Evolutionary conservation across 2,797 vertebrate species (phyloP), one percentile per base, ranked within the genome.

Genomic region (Leuciscus waleckii): DNA sequence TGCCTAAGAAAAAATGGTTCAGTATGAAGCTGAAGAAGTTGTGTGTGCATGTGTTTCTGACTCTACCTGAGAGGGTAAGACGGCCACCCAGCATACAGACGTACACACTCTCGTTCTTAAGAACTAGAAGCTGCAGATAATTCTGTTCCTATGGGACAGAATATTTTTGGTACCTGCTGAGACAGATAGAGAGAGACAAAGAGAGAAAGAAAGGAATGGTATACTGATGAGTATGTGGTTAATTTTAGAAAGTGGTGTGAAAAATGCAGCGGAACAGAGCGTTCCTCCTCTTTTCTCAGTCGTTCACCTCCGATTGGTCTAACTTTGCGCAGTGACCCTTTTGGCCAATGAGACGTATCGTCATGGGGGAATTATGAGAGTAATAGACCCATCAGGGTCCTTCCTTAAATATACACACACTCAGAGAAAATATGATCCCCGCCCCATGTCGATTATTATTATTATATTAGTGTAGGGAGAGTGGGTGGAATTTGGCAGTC

Each of bases 101-200:
- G 0, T 54, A 77, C 74, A 69, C 63, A 84, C 46, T 35, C 21
- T 77, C 11, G 14, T 61, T 67, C 37, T 58, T 9, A 61, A 85
- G 68, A 85, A 79, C 83, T 85, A 61, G 26, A 73, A 73, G 51
- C 77, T 80, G 76, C 76, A n/a, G 76, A 78, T 85, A 63, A 73
- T 79, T 73, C 56, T 85, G 76, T 73, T 85, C 76, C 76, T 73
- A 37, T 73, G 83, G 83, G 83, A 85, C 65, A 26, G 76, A 79
- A 79, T 85, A 79, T 85, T 85, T 85, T 71, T 85, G 82, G 83
- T 85, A 79, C 81, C 73, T 76, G 80, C 80, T 81, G 82, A 79
- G 73, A 85, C 68, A 86, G 39, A 71, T 56, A 86, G 87, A 79
- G 32, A 79, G 37, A 82, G 35, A 79, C 71, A 70, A 23, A 23